Evolutionary conservation across 1,140 invertebrate genomes (phyloP), one percentile per base, ranked within the genome.

Genomic region (Drosophila rufa): DNA sequence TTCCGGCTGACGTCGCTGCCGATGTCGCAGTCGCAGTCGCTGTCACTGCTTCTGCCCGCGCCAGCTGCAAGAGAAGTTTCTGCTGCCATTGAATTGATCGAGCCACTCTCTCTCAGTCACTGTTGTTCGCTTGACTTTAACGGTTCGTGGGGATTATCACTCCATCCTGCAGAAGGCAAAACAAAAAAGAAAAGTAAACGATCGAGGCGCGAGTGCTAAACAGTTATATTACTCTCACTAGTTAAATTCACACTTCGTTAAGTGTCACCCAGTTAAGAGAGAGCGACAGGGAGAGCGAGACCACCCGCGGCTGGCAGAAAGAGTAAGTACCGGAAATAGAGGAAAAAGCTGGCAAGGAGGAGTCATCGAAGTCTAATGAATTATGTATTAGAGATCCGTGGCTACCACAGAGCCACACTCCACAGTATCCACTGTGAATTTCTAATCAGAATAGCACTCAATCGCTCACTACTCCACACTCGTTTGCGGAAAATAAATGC

Each of bases 81-180:
- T 77, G 61, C 77, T 73, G 67, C 78, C 73, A 58, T 50, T 67
- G 75, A 75, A 58, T 50, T 67, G 75, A 75, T 76, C 75, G 68
- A 40, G 57, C 38, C 84, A 45, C 67, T 45, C 67, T 68, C 67
- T 46, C 48, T 53, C 67, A 89, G 84, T 89, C 84, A 64, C 75
- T 82, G 68, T 81, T 89, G 80, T 69, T 78, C 79, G 78, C 74
- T 90, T 61, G 81, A 89, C 74, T 80, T 87, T 89, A 84, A 81
- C 84, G 84, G 84, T 89, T 81, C 75, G 65, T 79, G 59, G 65
- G 70, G 57, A 65, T 50, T 62, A 42, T 66, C 19, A 25, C 33
- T 66, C 51, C 56, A 65, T 43, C 61, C 64, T 46, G 27, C 22
- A 25, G 22, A 56, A 40, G 53, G 33, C 36, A 56, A 56, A 46